A percentile compares a stretch with the other conserved stretches of the same genome.
Evolutionary conservation across 2,888 invertebrate genomes (phyloP).

Genomic region (Nebria salina): DNA sequence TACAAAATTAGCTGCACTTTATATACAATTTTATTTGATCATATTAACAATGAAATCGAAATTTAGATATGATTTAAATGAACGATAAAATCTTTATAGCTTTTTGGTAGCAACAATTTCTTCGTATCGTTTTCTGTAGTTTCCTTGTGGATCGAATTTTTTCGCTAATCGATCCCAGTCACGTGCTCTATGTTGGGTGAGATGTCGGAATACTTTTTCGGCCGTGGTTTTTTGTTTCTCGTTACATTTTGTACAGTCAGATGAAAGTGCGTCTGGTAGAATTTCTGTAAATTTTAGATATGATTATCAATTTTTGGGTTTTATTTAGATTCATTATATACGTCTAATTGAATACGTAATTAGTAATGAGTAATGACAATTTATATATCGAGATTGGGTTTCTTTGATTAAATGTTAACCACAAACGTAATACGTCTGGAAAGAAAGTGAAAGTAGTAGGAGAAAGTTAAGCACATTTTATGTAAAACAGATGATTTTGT

Average conservation of each 20-base stretch:
- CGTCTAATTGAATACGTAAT: too few species aligned
- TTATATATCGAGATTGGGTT: background rate
- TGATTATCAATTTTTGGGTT: background rate
- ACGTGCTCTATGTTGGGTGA: constrained; percentile 70
- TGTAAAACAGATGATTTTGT: constrained; percentile 25
- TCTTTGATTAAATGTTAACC: background rate
- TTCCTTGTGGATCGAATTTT: constrained; percentile 78
- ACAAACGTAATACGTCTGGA: constrained; percentile 14
- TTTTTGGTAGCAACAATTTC: constrained; percentile 46
- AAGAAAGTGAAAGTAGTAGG: constrained; percentile 37
- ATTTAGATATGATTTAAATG: background rate
- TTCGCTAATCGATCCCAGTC: constrained; percentile 75
- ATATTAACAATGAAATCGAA: background rate
- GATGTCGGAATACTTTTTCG: constrained; percentile 73
- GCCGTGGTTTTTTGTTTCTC: constrained; percentile 73
- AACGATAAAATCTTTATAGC: background rate
- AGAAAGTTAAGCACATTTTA: constrained; percentile 24
- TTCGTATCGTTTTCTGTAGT: constrained; percentile 67
- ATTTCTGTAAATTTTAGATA: constrained; percentile 66
- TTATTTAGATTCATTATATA: too few species aligned
- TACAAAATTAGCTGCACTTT: constrained; percentile 16
- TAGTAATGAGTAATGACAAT: background rate
- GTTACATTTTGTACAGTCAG: constrained; percentile 75
- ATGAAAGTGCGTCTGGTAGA: constrained; percentile 75
- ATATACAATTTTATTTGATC: background rate